Conservation (phyloP, 2,113 vertebrate genomes). For the Trichechus manatus region DNA sequence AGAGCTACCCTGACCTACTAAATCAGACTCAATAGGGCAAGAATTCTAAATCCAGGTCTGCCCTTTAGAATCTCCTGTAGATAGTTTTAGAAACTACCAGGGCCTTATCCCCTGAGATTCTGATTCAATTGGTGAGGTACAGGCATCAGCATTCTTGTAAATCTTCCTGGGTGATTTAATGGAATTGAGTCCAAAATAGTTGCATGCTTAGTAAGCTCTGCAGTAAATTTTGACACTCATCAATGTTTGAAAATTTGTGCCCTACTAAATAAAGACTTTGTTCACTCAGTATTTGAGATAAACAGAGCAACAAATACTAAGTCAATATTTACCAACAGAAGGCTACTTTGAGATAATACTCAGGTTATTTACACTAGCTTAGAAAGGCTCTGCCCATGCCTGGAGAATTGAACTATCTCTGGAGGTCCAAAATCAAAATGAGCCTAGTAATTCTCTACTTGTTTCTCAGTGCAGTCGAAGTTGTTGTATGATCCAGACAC, state of each 20-base stretch:
- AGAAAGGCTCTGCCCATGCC: background rate
- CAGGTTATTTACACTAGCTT: background rate
- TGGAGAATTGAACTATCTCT: background rate
- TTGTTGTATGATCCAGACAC: background rate
- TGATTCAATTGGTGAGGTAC: background rate
- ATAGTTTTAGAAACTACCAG: background rate
- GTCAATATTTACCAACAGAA: slow-evolving; percentile 3
- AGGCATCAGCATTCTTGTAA: background rate
- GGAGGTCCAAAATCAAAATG: background rate
- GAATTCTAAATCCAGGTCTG: background rate
- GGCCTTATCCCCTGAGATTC: background rate
- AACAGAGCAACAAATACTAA: slow-evolving; percentile 32
- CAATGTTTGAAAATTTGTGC: background rate
- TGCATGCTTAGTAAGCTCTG: background rate
- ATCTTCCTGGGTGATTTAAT: background rate
- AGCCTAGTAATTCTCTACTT: background rate
- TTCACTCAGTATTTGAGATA: slow-evolving; percentile 33
- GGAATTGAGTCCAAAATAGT: background rate
- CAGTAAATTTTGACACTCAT: slow-evolving; percentile 15
- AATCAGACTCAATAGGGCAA: background rate
- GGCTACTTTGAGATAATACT: background rate
- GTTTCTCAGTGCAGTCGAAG: slow-evolving; percentile 11
- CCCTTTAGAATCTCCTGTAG: background rate
- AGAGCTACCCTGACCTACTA: background rate
- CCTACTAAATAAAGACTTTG: background rate